Percentiles rank a stretch among this genome's conserved stretches.
These are phyloP conservation scores for Musca domestica DNA, from an alignment of 1,140 invertebrate genomes.

Conservation along the genomic window DNA sequence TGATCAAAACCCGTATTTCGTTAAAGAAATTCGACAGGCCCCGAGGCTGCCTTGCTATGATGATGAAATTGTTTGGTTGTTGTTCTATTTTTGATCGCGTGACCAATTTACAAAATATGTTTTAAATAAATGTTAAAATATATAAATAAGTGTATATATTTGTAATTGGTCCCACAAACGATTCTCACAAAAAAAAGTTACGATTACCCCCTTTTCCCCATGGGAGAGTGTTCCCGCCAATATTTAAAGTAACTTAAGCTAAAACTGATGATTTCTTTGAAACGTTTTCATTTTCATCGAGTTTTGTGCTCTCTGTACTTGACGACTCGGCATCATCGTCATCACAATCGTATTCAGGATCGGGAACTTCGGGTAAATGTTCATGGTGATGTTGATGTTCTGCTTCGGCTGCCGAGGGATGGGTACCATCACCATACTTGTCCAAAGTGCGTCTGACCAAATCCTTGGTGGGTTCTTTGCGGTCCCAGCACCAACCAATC, in stretches of 20 bases:
- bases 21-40: too few species aligned
- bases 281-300: constrained; percentile 47
- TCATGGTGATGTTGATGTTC: constrained; percentile 30
- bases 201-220: too few species aligned
- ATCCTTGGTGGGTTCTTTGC: constrained; percentile 63
- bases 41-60: too few species aligned
- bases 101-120: too few species aligned
- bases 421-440: constrained; percentile 66
- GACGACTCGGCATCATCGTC: constrained; percentile 49
- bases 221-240: too few species aligned
- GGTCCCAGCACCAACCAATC: constrained; percentile 77
- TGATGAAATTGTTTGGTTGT: too few species aligned
- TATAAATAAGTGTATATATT: too few species aligned
- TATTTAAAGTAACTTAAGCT: not conserved
- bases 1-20: too few species aligned
- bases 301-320: constrained; percentile 49
- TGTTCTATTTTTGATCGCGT: too few species aligned
- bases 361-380: constrained; percentile 45
- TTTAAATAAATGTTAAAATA: too few species aligned
- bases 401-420: constrained; percentile 38
- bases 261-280: constrained; percentile 18
- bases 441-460: constrained; percentile 57
- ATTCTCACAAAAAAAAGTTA: too few species aligned
- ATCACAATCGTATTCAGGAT: constrained; percentile 40
- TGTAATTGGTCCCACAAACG: too few species aligned